Conservation (phyloP, 1,140 invertebrate genomes). For the Drosophila pseudoobscura region DNA sequence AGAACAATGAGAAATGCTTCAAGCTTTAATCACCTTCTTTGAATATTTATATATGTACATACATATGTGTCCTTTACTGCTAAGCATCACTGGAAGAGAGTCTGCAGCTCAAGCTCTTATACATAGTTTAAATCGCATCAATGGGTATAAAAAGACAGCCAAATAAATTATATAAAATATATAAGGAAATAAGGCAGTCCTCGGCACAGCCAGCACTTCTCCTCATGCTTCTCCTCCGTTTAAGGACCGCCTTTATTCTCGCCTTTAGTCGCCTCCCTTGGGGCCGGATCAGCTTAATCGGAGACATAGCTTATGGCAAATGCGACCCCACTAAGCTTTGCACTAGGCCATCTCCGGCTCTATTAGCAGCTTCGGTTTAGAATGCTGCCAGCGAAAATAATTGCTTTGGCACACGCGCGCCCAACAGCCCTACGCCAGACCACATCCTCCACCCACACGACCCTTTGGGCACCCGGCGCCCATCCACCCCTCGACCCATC, state of each 20-base stretch:
- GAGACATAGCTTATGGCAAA: constrained; percentile 45
- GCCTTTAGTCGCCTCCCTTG: constrained; percentile 25
- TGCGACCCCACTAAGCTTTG: constrained; percentile 35
- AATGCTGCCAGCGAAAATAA: constrained; percentile 78
- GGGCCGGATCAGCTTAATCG: constrained; percentile 49
- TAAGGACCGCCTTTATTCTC: constrained; percentile 15
- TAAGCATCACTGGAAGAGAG: too few species aligned
- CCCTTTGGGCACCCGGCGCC: background rate
- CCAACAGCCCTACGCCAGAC: background rate
- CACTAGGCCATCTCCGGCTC: constrained; percentile 38
- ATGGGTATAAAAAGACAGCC: too few species aligned
- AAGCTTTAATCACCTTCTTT: too few species aligned
- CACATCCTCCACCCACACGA: background rate
- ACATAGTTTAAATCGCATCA: too few species aligned
- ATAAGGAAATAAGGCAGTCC: too few species aligned
- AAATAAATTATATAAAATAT: too few species aligned
- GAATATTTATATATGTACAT: too few species aligned
- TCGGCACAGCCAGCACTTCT: too few species aligned
- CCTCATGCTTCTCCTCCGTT: too few species aligned
- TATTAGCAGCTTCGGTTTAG: constrained; percentile 71
- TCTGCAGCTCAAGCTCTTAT: too few species aligned
- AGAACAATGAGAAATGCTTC: too few species aligned
- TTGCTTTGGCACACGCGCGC: constrained; percentile 72
- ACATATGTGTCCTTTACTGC: too few species aligned
- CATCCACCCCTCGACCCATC: constrained; percentile 4